Conservation (phyloP, 2,888 invertebrate species). For the Caenorhabditis parvicauda region DNA sequence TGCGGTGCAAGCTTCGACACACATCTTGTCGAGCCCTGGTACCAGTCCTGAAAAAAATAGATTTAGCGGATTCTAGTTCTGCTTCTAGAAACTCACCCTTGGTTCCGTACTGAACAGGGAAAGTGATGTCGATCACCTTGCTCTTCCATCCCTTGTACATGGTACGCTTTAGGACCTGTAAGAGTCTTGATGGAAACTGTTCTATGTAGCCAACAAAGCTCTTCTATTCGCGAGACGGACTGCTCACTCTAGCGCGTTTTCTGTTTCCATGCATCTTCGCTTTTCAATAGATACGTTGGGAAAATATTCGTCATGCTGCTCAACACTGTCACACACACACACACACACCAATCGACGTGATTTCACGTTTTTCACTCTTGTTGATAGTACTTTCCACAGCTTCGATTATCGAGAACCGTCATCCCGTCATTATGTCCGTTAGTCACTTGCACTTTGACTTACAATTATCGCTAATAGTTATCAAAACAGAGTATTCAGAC, state of each 20-base stretch:
- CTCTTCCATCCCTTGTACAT: conserved; percentile 82
- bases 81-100: conserved; percentile 28
- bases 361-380: no score
- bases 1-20: conserved; percentile 78
- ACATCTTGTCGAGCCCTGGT: conserved; percentile 78
- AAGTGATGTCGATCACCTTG: conserved; percentile 84
- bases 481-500: neutral
- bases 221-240: no score
- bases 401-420: no score
- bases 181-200: neutral
- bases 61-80: neutral
- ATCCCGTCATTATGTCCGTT: no score
- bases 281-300: no score
- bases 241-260: no score
- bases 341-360: no score
- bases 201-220: neutral
- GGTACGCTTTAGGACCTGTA: conserved; percentile 72
- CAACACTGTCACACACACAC: no score
- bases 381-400: no score
- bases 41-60: conserved; percentile 70
- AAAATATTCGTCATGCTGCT: no score
- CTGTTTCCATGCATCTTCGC: no score
- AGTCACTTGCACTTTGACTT: no score
- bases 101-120: conserved; percentile 74
- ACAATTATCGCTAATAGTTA: neutral